Base-by-base conservation (phyloP, 1,140 invertebrate genomes). In the Drosophila nannoptera region DNA sequence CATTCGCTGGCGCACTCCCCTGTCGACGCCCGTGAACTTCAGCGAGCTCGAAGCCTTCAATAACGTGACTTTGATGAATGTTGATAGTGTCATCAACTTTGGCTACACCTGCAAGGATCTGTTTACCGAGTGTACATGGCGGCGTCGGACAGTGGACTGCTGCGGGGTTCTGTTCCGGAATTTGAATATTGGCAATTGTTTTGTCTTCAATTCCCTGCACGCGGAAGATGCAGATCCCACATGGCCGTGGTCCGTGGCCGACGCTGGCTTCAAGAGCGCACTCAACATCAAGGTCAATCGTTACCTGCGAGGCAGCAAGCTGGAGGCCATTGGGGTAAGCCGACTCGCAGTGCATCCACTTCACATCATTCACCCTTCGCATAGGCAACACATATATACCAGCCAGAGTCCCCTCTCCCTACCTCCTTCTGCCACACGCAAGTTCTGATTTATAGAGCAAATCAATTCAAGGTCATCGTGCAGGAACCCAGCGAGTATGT, bases 161-260 rank as follows among this genome's bases (percentile, higher is more conserved):
- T 88, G 86, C 35, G 67, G 54, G 7, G 12, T 88, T 7, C 40
- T 56, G 1, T 87, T 87, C 8, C 38, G 53, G 0, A 5, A 45
- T 1, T 33, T 35, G 11, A 38, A 29, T 1, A 22, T 60, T 4
- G 75, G 82, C 0, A 12, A 48, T 6, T 82, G 77, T n/a, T 87
- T 59, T n/a, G 42, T 64, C 0, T 87, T 87, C 29, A 87, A 87
- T 50, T 54, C 70, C 2, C 0, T 55, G 2, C 16, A 29, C 4
- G 14, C 36, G 7, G 0, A 9, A 0, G n/a, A 64, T 38, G 12
- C 48, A 0, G 68, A 80, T 60, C 58, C 58, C 2, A 72, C 75
- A 4, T 87, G 78, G 84, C 83, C 83, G 0, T 87, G 83, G 83
- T 70, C 73, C 0, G 78, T 77, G 38, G 71, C 73, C 5, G 53